Evolutionary conservation across 2,888 invertebrate species (phyloP).

Genomic region (Erebia epiphron): DNA sequence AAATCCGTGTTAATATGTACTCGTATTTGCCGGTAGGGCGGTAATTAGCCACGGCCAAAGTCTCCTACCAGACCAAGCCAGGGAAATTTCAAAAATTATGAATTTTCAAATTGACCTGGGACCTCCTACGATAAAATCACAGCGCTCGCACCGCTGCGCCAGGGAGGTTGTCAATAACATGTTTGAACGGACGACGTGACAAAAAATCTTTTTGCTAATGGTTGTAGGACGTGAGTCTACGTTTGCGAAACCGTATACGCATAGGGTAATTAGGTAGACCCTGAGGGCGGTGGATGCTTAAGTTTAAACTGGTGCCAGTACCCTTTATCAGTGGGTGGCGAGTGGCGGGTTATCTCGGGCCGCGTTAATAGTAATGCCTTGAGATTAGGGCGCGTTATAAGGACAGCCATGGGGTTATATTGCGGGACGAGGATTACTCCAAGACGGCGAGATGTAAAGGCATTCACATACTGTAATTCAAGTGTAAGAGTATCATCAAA

Average conservation of each 20-base stretch:
- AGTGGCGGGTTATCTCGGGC: constrained; percentile 79
- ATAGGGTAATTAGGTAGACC: constrained; percentile 81
- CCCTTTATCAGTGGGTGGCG: constrained; percentile 81
- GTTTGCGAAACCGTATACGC: constrained; percentile 52
- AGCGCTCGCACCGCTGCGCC: no score
- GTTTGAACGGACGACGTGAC: not conserved
- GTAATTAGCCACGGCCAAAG: no score
- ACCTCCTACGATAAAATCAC: no score
- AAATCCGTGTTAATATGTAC: no score
- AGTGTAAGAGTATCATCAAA: constrained; percentile 9
- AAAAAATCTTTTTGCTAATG: constrained; percentile 29
- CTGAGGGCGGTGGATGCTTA: constrained; percentile 76
- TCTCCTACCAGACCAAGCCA: no score
- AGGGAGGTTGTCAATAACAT: no score
- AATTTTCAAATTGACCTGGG: no score
- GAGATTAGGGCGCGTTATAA: constrained; percentile 77
- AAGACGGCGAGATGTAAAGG: constrained; percentile 39
- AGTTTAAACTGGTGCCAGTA: constrained; percentile 77
- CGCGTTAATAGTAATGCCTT: constrained; percentile 81
- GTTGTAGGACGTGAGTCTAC: constrained; percentile 50
- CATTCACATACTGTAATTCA: constrained; percentile 21
- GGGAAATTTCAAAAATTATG: no score
- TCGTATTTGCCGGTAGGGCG: no score
- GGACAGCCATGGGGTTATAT: constrained; percentile 51
- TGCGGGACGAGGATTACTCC: constrained; percentile 51